Evolutionary conservation across 2,113 vertebrate genomes (phyloP).

Genomic region (Variabilichromis moorii): DNA sequence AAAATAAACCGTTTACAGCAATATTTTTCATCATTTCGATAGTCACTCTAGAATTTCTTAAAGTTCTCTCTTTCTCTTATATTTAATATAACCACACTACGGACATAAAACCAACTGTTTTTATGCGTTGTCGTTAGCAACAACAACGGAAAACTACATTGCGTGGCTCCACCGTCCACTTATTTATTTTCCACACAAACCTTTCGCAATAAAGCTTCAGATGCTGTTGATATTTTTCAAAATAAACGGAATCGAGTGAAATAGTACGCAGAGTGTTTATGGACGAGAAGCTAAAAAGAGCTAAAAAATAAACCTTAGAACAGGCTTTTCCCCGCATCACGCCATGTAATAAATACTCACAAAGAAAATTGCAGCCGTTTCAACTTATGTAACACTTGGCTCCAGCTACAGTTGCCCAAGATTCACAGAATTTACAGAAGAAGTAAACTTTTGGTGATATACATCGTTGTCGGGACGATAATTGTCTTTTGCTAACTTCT

Average conservation of each 20-base stretch:
- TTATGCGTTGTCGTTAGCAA: neutral
- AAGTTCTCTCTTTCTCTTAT: neutral
- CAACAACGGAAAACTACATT: fast-evolving
- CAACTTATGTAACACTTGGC: neutral
- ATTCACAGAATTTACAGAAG: neutral
- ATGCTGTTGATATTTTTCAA: neutral
- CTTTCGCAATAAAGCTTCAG: neutral
- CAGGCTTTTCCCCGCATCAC: neutral
- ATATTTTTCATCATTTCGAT: neutral
- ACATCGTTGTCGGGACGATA: neutral
- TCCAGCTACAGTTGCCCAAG: neutral
- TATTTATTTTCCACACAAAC: neutral
- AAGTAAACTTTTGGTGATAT: neutral
- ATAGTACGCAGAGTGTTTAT: neutral
- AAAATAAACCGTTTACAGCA: neutral
- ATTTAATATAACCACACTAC: neutral
- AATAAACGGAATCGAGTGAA: neutral
- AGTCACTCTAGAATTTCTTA: neutral
- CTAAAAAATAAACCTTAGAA: neutral
- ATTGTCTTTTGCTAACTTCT: neutral
- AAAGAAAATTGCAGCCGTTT: neutral
- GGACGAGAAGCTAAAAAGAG: neutral
- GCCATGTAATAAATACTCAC: neutral
- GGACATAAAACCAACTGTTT: neutral
- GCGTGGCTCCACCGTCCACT: neutral